Percentiles rank a stretch among this genome's conserved stretches.
Conservation (phyloP, 2,888 invertebrate species). For the Enchytraeus crypticus region DNA sequence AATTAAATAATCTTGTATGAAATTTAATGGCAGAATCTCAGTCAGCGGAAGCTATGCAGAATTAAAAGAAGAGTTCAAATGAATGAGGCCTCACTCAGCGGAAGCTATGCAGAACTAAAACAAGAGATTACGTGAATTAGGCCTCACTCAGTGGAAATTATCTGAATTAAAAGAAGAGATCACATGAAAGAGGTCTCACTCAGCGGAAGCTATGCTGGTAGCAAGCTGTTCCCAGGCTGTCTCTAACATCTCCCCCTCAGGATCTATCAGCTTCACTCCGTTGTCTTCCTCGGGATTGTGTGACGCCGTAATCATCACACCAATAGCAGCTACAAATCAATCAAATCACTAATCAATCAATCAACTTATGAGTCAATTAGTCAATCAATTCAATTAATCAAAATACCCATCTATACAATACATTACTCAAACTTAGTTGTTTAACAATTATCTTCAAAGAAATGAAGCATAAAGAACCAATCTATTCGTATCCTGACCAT, state of each 20-base stretch:
- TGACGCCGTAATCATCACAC: constrained; percentile 98
- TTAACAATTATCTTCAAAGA: background rate
- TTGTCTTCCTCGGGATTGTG: constrained; percentile 95
- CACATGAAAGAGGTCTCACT: constrained; percentile 53
- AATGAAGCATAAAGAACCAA: background rate
- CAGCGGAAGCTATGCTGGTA: constrained; percentile 72
- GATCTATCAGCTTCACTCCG: constrained; percentile 91
- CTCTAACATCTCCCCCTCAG: constrained; percentile 91
- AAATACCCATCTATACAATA: background rate
- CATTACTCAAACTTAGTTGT: background rate
- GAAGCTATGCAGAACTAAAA: background rate
- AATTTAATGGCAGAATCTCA: too few species aligned
- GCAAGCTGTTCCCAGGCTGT: constrained; percentile 82
- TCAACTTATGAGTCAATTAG: background rate
- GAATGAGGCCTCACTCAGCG: too few species aligned
- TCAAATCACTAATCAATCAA: background rate
- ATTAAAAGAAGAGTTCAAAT: too few species aligned
- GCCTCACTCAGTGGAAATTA: background rate
- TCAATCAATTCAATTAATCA: background rate
- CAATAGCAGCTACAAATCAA: constrained; percentile 48
- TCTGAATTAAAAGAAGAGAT: background rate
- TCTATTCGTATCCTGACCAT: too few species aligned
- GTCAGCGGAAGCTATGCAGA: too few species aligned
- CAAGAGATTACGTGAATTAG: background rate
- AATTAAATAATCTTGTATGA: too few species aligned